These are phyloP conservation scores for Geotrypetes seraphini DNA, from an alignment of 2,797 vertebrate species.

Conservation along the genomic window DNA sequence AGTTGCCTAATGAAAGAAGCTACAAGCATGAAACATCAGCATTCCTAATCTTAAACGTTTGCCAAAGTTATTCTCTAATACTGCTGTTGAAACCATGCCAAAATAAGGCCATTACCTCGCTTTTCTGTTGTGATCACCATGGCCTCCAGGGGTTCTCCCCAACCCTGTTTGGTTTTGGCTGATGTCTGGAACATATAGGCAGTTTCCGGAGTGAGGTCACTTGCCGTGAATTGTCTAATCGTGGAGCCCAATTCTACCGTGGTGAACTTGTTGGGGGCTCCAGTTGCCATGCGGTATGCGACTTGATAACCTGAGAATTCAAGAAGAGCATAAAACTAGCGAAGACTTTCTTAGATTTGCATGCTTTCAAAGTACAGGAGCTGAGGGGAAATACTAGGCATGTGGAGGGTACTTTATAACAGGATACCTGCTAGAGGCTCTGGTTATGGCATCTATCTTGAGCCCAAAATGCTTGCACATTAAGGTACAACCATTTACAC, in stretches of 20 bases:
- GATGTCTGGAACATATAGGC: slow-evolving; percentile 78
- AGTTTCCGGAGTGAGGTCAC: slow-evolving; percentile 70
- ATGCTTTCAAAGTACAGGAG: too few species aligned
- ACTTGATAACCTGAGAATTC: slow-evolving; percentile 77
- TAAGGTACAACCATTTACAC: too few species aligned
- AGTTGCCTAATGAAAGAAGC: too few species aligned
- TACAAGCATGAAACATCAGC: too few species aligned
- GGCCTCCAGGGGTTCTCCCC: slow-evolving; percentile 79
- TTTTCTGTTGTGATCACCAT: slow-evolving; percentile 85
- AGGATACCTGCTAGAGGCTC: too few species aligned
- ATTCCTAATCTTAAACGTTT: too few species aligned
- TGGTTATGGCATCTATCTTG: too few species aligned
- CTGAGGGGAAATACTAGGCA: too few species aligned
- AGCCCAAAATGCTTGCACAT: too few species aligned
- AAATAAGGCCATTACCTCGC: slow-evolving; percentile 71
- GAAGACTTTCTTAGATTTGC: too few species aligned
- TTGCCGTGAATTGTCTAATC: slow-evolving; percentile 78
- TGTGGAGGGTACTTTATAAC: too few species aligned
- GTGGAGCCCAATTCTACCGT: slow-evolving; percentile 85
- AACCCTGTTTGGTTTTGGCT: slow-evolving; percentile 84
- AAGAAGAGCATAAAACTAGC: not conserved
- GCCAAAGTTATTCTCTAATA: too few species aligned
- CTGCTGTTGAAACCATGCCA: not conserved
- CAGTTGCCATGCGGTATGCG: slow-evolving; percentile 77
- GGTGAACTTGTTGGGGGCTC: slow-evolving; percentile 78